A percentile compares a stretch with the other conserved stretches of the same genome.
Evolutionary conservation across 2,797 vertebrate genomes (phyloP).

Genomic region (Urosaurus nigricauda): DNA sequence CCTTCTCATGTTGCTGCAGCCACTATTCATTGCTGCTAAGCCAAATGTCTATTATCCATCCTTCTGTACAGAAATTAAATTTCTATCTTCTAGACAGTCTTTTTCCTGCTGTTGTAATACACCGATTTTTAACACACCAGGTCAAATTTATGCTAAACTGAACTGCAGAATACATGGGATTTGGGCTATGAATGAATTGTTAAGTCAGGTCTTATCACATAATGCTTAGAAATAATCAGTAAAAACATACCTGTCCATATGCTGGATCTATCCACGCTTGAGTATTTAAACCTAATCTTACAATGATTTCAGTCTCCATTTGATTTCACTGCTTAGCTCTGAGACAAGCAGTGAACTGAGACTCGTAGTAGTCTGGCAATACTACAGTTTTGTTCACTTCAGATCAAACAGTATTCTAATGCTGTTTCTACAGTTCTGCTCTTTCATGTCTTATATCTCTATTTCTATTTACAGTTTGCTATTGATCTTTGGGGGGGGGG

Average conservation of each 20-base stretch:
- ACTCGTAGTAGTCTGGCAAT: background rate
- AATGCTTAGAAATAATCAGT: constrained; percentile 26
- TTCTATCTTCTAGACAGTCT: constrained; percentile 30
- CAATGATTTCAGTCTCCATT: constrained; percentile 13
- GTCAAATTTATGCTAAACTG: constrained; percentile 3
- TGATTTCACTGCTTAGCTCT: background rate
- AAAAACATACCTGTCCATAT: constrained; percentile 8
- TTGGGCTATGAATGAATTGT: background rate
- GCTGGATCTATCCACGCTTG: constrained; percentile 18
- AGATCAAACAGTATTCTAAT: background rate
- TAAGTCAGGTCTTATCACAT: constrained; percentile 38
- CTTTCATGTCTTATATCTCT: background rate
- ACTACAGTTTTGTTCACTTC: background rate
- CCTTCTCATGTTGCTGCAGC: constrained; percentile 40
- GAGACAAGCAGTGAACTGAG: constrained; percentile 5
- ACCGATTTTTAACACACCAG: constrained; percentile 24
- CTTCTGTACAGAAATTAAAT: constrained; percentile 53
- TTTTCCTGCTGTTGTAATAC: constrained; percentile 27
- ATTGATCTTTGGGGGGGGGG: too few species aligned
- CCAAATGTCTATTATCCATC: constrained; percentile 62
- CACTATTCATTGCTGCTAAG: constrained; percentile 50
- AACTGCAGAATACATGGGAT: background rate
- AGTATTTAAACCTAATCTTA: background rate
- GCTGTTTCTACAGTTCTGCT: background rate
- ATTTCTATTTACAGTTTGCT: constrained; percentile 1